Base-by-base conservation (phyloP, 2,113 vertebrate genomes). In the Pica pica region DNA sequence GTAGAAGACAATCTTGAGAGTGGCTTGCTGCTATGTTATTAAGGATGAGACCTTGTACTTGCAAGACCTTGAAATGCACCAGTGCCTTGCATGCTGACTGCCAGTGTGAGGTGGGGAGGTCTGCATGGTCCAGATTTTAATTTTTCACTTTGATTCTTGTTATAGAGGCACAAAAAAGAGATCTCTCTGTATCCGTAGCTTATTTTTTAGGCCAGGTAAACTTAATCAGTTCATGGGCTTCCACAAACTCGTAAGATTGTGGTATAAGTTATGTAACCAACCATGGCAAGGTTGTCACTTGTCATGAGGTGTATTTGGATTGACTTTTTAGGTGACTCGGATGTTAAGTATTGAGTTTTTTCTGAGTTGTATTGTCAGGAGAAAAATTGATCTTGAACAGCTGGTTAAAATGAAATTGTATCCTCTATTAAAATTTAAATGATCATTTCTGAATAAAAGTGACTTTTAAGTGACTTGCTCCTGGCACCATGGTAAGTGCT, bases 31-130 rank as follows among this genome's bases (percentile, higher is more conserved):
- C 86, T 94, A 5, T 7, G 27, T 96, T 96, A 92, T 89, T 96
- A 89, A 95, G 60, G 79, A 89, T 93, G 92, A 95, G 92, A 83
- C 93, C 94, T 96, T 96, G 92, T 83, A 92, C 95, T 96, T 90
- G 90, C 83, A 89, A 89, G 96, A 92, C 96, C 96, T 97, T 96
- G 93, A 95, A 96, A 96, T 87, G 90, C 90, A 87, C 71, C 39
- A 35, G 41, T 83, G 79, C 76, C 69, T 95, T 86, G 47, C 8
- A 27, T 83, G 63, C 90, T 94, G 96, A n/a, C 60, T 96, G 90
- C 90, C 90, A 93, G 2, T 42, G 50, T 1, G 16, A 82, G 55
- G 30, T 96, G 73, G 60, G 77, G 80, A 94, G 55, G 65, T 86
- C 76, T 93, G 80, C 52, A 31, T 60, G 57, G 78, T 83, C 68